These are phyloP conservation scores for Henricia sp. DNA, from an alignment of 53 echinoderm and acorn worm species.

Conservation along the genomic window DNA sequence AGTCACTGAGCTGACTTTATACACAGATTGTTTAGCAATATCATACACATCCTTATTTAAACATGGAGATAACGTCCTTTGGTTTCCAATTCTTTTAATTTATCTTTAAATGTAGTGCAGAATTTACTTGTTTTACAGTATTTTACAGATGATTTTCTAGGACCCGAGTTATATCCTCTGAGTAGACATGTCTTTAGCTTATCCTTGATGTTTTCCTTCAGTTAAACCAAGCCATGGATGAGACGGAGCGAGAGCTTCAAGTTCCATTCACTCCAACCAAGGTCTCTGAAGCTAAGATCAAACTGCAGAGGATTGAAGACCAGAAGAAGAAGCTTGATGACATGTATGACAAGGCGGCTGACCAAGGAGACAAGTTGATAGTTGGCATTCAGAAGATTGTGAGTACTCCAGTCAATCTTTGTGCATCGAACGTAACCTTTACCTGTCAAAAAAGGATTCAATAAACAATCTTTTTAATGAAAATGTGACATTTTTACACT, in stretches of 20 bases:
- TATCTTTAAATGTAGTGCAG: too few species aligned
- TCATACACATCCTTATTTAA: too few species aligned
- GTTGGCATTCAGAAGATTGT: constrained; percentile 78
- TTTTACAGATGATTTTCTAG: too few species aligned
- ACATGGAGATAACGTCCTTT: too few species aligned
- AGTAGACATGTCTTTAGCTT: neutral
- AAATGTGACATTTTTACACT: too few species aligned
- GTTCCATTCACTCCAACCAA: constrained; percentile 44
- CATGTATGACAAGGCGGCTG: constrained; percentile 69
- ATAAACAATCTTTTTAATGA: too few species aligned
- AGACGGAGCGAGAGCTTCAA: constrained; percentile 64
- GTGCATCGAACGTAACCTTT: neutral
- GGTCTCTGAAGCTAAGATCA: constrained; percentile 82
- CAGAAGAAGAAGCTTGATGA: constrained; percentile 78
- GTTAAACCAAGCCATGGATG: constrained; percentile 74
- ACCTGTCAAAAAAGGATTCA: neutral
- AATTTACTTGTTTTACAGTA: too few species aligned
- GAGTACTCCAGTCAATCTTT: constrained; percentile 16
- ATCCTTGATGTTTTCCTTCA: constrained; percentile 4
- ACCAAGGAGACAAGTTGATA: constrained; percentile 78
- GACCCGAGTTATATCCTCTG: too few species aligned
- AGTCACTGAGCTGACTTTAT: too few species aligned
- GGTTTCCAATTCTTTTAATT: too few species aligned
- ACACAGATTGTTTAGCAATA: too few species aligned
- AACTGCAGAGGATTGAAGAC: constrained; percentile 83